Evolutionary conservation across 23 tunicate species (phyloP), one percentile per base, ranked within the genome.

Genomic region (Styela clava): DNA sequence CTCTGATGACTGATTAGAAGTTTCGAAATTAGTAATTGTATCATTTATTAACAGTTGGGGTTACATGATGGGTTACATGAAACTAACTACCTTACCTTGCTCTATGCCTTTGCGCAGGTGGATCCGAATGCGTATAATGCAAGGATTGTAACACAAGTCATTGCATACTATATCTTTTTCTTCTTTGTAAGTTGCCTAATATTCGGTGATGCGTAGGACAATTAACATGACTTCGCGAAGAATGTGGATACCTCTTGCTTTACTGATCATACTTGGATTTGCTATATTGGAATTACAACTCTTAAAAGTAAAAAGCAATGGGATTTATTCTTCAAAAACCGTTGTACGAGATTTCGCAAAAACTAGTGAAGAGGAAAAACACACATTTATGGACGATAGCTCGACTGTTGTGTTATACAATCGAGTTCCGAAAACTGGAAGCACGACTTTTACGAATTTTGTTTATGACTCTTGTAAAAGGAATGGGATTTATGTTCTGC

Each of bases 371-470:
- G 16, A 9, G 16, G 77, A 31, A 2, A 5, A 16, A 30, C 77
- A 71, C 12, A 5, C 56, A 3, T 30, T 30, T 5, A 71, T 71
- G 77, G 77, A 71, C 29, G 35, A 71, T 3, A 16, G 5, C 5
- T 21, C 32, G 27, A 16, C 86, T 12, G 71, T 88, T 2, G 81
- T 89, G 33, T 26, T 89, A 25, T 90, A 90, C 79, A 90, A 90
- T 34, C 72, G 96, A 69, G 73, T 90, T 33, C 96, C 96, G 23
- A 90, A 90, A 69, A 90, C 90, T 64, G 96, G 96, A 19, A 90
- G 96, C 83, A 90, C 96, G 2, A 78, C 90, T 0, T 90, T 90
- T 69, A 80, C 86, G 5, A 82, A 82, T 35, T 63, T 82, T 23
- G 86, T 90, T 3, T 90, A 90, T 69, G 90, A 82, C 31, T 34